Conservation (phyloP, 2,888 invertebrate species). For the Lithodes maja region DNA sequence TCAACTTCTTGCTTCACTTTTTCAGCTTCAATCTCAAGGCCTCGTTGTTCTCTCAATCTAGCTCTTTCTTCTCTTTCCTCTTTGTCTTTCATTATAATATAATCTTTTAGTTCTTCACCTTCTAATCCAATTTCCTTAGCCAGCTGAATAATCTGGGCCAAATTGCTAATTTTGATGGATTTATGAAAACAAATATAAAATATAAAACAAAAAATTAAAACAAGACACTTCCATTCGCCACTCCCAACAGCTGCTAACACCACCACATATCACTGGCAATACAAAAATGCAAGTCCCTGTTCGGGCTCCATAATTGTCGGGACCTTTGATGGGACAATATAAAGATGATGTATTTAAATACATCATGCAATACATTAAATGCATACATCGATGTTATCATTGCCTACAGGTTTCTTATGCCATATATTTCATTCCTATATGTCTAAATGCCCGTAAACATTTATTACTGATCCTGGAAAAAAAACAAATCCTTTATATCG, state of each 20-base stretch:
- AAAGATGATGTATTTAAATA: too few species aligned
- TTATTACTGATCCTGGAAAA: too few species aligned
- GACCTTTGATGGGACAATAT: neutral
- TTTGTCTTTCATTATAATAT: neutral
- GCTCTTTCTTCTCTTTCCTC: slow-evolving; percentile 2
- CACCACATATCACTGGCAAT: too few species aligned
- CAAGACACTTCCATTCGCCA: neutral
- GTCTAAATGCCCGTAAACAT: too few species aligned
- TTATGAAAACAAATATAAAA: neutral
- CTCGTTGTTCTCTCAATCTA: neutral
- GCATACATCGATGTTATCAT: too few species aligned
- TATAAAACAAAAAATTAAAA: neutral
- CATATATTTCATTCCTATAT: too few species aligned
- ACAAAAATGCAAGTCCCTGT: slow-evolving; percentile 16
- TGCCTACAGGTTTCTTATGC: too few species aligned
- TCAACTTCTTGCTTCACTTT: slow-evolving; percentile 15
- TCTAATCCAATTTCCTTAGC: slow-evolving; percentile 28
- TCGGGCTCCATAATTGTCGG: slow-evolving; percentile 15
- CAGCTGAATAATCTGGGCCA: slow-evolving; percentile 6
- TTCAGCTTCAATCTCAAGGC: slow-evolving; percentile 9
- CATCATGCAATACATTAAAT: too few species aligned
- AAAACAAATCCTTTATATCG: too few species aligned
- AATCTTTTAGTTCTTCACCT: slow-evolving; percentile 24
- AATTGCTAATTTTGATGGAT: slow-evolving; percentile 6
- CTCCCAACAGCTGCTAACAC: neutral